These are phyloP conservation scores for Neria commutata DNA, from an alignment of 2,888 invertebrate species.

Conservation along the genomic window DNA sequence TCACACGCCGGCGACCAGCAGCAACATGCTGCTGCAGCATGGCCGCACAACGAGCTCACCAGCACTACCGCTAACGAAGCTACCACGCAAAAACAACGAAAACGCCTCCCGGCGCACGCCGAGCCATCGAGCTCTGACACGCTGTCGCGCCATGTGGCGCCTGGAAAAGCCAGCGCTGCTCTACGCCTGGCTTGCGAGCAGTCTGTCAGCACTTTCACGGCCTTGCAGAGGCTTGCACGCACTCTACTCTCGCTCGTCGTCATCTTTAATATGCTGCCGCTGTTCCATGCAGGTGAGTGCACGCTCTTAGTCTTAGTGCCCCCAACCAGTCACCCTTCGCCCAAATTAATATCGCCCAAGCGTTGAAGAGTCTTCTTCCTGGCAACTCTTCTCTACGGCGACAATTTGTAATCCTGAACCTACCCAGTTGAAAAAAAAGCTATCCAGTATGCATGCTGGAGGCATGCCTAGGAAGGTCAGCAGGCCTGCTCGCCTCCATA, in stretches of 20 bases:
- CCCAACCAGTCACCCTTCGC: no score
- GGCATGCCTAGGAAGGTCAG: no score
- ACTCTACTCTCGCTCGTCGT: constrained; percentile 59
- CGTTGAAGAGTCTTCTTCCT: no score
- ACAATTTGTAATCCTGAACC: no score
- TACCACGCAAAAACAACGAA: constrained; percentile 25
- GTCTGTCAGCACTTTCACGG: constrained; percentile 45
- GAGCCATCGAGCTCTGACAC: constrained; percentile 46
- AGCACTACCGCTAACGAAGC: constrained; percentile 15
- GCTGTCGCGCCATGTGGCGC: no score
- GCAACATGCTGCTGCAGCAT: constrained; percentile 26
- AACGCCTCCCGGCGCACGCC: constrained; percentile 15
- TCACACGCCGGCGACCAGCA: constrained; percentile 30
- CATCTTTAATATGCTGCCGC: constrained; percentile 62
- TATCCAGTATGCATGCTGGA: no score
- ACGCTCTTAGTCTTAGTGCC: no score
- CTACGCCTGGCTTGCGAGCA: constrained; percentile 24
- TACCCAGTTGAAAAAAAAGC: no score
- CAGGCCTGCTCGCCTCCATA: no score
- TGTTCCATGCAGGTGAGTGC: constrained; percentile 62
- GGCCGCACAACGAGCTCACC: constrained; percentile 7
- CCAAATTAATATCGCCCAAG: no score
- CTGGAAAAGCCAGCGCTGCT: neutral
- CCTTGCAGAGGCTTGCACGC: constrained; percentile 56
- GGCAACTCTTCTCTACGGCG: no score